Conservation (phyloP, 1,140 invertebrate genomes). For the Lordiphosa stackelbergi region DNA sequence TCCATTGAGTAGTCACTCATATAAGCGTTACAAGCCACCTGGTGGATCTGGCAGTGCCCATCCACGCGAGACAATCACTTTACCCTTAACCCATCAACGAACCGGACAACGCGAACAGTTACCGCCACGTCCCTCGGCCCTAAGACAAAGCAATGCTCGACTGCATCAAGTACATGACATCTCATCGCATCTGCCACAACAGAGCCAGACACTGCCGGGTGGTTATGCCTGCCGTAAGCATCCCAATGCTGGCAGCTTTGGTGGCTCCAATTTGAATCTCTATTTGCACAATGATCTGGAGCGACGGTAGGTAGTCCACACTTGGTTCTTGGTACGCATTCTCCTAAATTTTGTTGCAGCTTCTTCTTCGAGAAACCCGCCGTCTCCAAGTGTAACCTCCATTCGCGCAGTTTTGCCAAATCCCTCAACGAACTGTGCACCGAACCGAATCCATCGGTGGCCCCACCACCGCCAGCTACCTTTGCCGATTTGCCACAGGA, state of each 20-base stretch:
- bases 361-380: conserved; percentile 72
- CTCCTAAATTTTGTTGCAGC: conserved; percentile 16
- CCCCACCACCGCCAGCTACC: conserved; percentile 25
- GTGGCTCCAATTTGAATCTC: conserved; percentile 49
- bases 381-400: conserved; percentile 65
- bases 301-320: conserved; percentile 25
- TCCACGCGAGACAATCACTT: not conserved
- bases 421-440: conserved; percentile 73
- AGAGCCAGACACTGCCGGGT: conserved; percentile 48
- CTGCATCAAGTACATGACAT: conserved; percentile 53
- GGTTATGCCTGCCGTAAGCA: conserved; percentile 54
- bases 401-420: conserved; percentile 71
- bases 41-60: not conserved
- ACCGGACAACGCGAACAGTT: not conserved
- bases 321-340: too few species aligned
- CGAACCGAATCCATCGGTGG: conserved; percentile 24
- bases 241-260: conserved; percentile 20
- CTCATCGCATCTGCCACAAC: not conserved
- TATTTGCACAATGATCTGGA: conserved; percentile 56
- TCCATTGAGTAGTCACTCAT: conserved; percentile 42
- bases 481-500: conserved; percentile 69
- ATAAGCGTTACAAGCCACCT: conserved; percentile 53
- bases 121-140: conserved; percentile 2
- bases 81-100: not conserved
- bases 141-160: conserved; percentile 22